These are phyloP conservation scores for Mus pahari DNA, from an alignment of 2,113 vertebrate species.

Conservation along the genomic window DNA sequence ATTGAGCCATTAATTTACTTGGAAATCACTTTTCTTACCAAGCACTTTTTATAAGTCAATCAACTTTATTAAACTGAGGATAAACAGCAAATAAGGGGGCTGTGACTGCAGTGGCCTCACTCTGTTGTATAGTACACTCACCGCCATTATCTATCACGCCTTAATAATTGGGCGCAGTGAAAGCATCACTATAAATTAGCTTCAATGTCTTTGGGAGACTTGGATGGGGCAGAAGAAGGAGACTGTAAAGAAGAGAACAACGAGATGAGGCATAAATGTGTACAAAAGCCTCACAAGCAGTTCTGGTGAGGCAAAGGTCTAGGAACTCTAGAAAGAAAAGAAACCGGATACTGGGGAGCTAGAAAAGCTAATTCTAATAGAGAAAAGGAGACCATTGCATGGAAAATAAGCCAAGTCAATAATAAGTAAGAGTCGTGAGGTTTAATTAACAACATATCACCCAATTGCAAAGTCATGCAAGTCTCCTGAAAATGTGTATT, in stretches of 20 bases:
- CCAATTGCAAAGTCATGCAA: constrained; percentile 60
- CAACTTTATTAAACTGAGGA: constrained; percentile 43
- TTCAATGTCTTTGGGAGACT: constrained; percentile 61
- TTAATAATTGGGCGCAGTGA: constrained; percentile 45
- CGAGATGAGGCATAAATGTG: constrained; percentile 39
- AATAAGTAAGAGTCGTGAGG: constrained; percentile 72
- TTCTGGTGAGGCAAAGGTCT: constrained; percentile 53
- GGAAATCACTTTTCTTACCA: constrained; percentile 61
- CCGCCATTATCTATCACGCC: constrained; percentile 17
- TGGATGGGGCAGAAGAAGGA: constrained; percentile 54
- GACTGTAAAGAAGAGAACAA: constrained; percentile 52
- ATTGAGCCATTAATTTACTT: constrained; percentile 73
- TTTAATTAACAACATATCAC: constrained; percentile 70
- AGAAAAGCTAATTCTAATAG: constrained; percentile 64
- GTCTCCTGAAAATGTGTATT: constrained; percentile 72
- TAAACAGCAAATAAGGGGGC: constrained; percentile 53
- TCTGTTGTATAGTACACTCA: background rate
- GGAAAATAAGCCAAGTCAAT: constrained; percentile 67
- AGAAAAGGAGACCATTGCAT: constrained; percentile 59
- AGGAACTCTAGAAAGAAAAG: constrained; percentile 70
- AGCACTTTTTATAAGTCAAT: constrained; percentile 34
- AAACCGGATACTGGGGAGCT: constrained; percentile 30
- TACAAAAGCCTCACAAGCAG: constrained; percentile 51
- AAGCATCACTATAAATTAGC: constrained; percentile 66
- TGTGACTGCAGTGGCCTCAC: background rate